Conservation (phyloP, 2,797 vertebrate genomes). For the Anguilla pacifica region DNA sequence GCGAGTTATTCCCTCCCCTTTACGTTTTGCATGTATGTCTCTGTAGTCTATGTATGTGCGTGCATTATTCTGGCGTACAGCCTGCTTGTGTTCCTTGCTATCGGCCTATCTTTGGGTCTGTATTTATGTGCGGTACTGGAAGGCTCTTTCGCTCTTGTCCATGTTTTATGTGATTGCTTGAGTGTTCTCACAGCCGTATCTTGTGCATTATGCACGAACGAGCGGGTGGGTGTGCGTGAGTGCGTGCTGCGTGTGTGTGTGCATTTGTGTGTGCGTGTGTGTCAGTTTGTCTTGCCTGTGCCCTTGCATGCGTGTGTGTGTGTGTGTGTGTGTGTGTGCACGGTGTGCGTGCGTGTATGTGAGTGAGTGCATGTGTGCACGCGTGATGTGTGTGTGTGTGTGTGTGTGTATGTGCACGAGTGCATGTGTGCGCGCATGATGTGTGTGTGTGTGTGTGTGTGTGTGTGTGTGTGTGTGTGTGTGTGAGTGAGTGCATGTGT, state of each 20-base stretch:
- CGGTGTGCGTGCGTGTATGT: not conserved
- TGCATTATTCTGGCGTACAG: not conserved
- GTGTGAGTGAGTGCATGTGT: no score
- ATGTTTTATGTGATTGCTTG: conserved; percentile 54
- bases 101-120: not conserved
- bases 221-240: conserved; percentile 16
- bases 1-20: not conserved
- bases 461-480: conserved; percentile 28
- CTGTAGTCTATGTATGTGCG: not conserved
- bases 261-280: not conserved
- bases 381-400: no score
- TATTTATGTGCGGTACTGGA: not conserved
- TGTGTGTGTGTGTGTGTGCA: conserved; percentile 23
- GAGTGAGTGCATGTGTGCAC: no score
- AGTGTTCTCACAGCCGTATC: conserved; percentile 12
- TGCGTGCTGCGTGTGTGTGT: not conserved
- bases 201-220: conserved; percentile 58
- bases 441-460: no score
- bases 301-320: not conserved
- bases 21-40: not conserved
- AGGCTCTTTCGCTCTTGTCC: not conserved
- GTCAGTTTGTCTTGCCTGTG: not conserved
- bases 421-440: not conserved
- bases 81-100: not conserved
- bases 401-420: not conserved